phyloP scores from a whole-genome alignment of 2,113 vertebrate genomes.

The Vireo altiloquus region DNA sequence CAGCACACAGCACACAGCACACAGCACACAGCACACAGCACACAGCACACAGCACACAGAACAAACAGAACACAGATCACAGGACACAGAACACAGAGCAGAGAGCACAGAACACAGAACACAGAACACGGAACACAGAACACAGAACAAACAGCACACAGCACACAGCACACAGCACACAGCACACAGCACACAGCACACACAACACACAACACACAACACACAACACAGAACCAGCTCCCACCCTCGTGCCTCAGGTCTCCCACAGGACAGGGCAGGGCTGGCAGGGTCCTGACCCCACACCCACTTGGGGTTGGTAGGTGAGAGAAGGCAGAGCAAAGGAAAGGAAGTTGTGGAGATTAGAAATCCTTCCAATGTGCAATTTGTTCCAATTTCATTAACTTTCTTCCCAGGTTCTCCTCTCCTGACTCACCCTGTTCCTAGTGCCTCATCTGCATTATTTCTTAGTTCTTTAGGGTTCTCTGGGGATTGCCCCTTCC shows the following conservation, averaged over 20 bases:
- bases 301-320: rapidly evolving
- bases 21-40: no score
- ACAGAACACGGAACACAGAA: no score
- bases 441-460: not conserved
- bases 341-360: not conserved
- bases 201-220: no score
- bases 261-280: rapidly evolving
- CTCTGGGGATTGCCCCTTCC: not conserved
- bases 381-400: not conserved
- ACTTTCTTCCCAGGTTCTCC: not conserved
- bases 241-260: not conserved
- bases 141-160: no score
- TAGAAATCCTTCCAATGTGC: not conserved
- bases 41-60: no score
- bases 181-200: no score
- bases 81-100: no score
- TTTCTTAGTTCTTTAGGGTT: not conserved
- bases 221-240: not conserved
- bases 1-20: no score
- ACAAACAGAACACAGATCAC: no score
- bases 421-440: not conserved
- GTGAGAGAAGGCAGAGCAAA: not conserved
- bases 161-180: no score
- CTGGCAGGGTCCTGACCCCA: not conserved
- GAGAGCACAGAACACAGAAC: no score